Evolutionary conservation across 1,140 invertebrate genomes (phyloP).

Genomic region (Atta texana): DNA sequence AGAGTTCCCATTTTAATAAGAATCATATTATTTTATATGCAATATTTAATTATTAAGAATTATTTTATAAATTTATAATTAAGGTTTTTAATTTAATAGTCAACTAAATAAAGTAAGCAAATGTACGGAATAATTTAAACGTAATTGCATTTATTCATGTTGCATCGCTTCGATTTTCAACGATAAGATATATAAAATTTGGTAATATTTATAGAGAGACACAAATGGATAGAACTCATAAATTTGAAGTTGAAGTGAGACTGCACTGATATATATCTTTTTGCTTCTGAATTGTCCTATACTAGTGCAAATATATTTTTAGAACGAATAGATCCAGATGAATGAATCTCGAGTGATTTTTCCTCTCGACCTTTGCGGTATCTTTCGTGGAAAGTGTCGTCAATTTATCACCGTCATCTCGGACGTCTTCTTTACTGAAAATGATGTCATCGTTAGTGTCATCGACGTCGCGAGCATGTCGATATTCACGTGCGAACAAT

Average conservation of each 20-base stretch:
- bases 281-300: neutral
- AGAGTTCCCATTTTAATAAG: neutral
- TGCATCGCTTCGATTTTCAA: neutral
- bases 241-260: neutral
- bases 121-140: neutral
- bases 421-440: neutral
- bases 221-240: neutral
- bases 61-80: neutral
- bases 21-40: neutral
- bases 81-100: neutral
- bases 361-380: neutral
- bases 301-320: slow-evolving; percentile 5
- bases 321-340: neutral
- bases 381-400: neutral
- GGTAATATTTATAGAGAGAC: neutral
- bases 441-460: slow-evolving; percentile 59
- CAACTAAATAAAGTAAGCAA: neutral
- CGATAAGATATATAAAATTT: neutral
- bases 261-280: neutral
- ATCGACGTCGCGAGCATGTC: slow-evolving; percentile 42
- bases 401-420: slow-evolving; percentile 55
- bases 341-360: slow-evolving; percentile 43
- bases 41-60: neutral
- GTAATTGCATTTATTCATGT: neutral
- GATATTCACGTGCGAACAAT: slow-evolving; percentile 57